These are phyloP conservation scores for Trichonephila clavipes DNA, from an alignment of 1,140 invertebrate genomes.

Conservation along the genomic window DNA sequence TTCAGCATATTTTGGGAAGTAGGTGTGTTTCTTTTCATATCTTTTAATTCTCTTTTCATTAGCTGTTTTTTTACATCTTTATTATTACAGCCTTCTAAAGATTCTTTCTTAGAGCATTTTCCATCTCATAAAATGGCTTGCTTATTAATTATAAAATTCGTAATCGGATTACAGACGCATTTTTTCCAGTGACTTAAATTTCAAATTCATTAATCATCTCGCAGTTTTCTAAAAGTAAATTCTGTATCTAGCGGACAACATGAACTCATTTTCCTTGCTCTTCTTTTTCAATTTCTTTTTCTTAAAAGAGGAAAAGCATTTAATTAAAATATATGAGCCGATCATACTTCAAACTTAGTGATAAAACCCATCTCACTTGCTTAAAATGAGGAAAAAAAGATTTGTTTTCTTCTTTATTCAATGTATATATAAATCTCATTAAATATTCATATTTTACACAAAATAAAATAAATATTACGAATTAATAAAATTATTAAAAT, in stretches of 20 bases:
- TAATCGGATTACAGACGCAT: not conserved
- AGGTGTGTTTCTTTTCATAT: no score
- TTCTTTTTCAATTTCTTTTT: not conserved
- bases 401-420: not conserved
- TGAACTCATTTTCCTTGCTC: not conserved
- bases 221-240: not conserved
- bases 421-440: no score
- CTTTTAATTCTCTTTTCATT: not conserved
- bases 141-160: conserved; percentile 16
- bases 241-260: not conserved
- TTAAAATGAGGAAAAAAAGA: not conserved
- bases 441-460: no score
- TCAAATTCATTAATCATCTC: not conserved
- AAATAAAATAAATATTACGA: no score
- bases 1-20: no score
- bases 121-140: not conserved
- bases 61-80: not conserved
- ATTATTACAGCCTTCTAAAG: not conserved
- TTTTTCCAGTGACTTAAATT: not conserved
- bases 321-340: conserved; percentile 18
- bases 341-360: not conserved
- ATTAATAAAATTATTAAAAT: no score
- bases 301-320: not conserved
- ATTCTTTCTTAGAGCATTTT: not conserved
- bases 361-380: not conserved